phyloP scores from a whole-genome alignment of 2,797 vertebrate species.

The Phalloptychus januarius region DNA sequence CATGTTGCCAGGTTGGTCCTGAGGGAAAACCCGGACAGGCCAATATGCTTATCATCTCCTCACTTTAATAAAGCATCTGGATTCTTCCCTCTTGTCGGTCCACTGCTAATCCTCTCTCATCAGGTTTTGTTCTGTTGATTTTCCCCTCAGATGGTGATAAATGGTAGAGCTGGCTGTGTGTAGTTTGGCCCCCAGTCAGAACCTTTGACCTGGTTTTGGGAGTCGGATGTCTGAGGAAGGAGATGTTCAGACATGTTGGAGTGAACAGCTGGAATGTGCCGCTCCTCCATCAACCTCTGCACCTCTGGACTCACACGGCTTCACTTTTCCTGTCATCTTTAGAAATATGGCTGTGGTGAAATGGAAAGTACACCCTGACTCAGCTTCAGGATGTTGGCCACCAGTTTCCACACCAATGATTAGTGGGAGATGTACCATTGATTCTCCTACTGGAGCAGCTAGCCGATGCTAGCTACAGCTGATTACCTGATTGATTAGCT shows the following conservation, averaged over 20 bases:
- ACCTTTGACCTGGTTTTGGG: conserved; percentile 45
- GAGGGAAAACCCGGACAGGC: conserved; percentile 52
- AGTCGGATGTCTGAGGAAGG: conserved; percentile 40
- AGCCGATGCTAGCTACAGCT: not conserved
- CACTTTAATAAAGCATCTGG: conserved; percentile 44
- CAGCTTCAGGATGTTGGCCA: not conserved
- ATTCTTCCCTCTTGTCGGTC: conserved; percentile 54
- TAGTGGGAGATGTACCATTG: not conserved
- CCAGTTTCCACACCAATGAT: not conserved
- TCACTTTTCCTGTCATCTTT: conserved; percentile 6
- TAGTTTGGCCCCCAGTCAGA: conserved; percentile 47
- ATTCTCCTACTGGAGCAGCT: not conserved
- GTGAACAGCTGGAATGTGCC: conserved; percentile 68
- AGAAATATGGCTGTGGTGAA: not conserved
- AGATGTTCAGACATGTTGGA: conserved; percentile 57
- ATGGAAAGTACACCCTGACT: not conserved
- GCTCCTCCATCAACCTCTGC: conserved; percentile 37
- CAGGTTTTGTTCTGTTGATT: too few relatives aligned
- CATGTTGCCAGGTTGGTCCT: conserved; percentile 39
- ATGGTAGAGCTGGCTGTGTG: conserved; percentile 43
- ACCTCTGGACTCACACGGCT: not conserved
- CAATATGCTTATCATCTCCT: conserved; percentile 43
- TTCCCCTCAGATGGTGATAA: not conserved
- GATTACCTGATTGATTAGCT: not conserved
- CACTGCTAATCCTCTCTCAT: conserved; percentile 29